These are phyloP conservation scores for Nezara viridula DNA, from an alignment of 2,888 invertebrate species.

Conservation along the genomic window DNA sequence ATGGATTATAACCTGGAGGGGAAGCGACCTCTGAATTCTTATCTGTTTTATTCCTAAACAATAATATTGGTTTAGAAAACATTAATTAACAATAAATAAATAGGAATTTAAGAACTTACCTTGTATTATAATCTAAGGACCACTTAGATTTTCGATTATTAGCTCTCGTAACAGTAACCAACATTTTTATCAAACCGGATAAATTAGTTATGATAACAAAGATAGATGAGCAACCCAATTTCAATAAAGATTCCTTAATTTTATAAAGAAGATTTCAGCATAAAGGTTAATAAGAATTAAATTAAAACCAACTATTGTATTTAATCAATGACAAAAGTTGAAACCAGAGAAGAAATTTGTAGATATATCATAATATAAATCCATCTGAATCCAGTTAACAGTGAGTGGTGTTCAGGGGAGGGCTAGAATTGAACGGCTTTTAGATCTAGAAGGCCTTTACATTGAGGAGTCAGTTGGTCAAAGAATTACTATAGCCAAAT, in stretches of 20 bases:
- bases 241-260: neutral
- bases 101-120: slow-evolving; percentile 69
- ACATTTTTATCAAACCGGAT: slow-evolving; percentile 56
- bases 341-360: neutral
- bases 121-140: slow-evolving; percentile 76
- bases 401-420: slow-evolving; percentile 45
- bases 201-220: slow-evolving; percentile 47
- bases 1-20: slow-evolving; percentile 88
- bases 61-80: slow-evolving; percentile 6
- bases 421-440: slow-evolving; percentile 58
- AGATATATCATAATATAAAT: slow-evolving; percentile 26
- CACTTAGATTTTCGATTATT: slow-evolving; percentile 74
- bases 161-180: slow-evolving; percentile 60
- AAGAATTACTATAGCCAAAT: slow-evolving; percentile 59
- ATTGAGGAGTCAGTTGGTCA: slow-evolving; percentile 61
- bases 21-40: slow-evolving; percentile 69
- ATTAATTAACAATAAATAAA: slow-evolving; percentile 60
- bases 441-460: slow-evolving; percentile 61
- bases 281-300: neutral
- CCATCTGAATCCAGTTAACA: slow-evolving; percentile 52
- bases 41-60: slow-evolving; percentile 66
- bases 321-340: neutral
- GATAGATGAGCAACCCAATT: neutral
- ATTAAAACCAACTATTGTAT: neutral
- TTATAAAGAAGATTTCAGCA: neutral